Evolutionary conservation across 2,797 vertebrate species (phyloP).

Genomic region (Sebastes hubbsi): DNA sequence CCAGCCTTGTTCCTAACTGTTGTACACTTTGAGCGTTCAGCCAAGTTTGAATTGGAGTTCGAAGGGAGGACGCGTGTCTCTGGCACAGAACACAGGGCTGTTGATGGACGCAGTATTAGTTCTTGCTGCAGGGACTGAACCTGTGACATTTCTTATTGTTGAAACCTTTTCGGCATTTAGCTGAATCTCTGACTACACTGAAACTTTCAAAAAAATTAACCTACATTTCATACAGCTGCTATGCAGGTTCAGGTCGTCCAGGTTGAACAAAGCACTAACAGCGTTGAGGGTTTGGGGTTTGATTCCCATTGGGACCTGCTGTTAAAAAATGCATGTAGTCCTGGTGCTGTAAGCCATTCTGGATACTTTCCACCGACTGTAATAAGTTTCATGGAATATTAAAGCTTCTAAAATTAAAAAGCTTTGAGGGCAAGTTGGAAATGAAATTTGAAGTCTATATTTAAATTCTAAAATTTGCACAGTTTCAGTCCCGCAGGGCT

Average conservation of each 20-base stretch:
- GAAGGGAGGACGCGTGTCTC: too few relatives aligned
- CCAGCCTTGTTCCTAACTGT: too few relatives aligned
- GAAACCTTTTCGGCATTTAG: too few relatives aligned
- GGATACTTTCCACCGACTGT: not conserved
- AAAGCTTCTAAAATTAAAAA: conserved; percentile 22
- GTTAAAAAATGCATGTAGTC: not conserved
- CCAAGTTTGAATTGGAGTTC: too few relatives aligned
- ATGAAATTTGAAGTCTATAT: conserved; percentile 15
- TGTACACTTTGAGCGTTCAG: too few relatives aligned
- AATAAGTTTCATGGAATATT: not conserved
- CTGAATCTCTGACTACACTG: not conserved
- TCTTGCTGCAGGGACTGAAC: too few relatives aligned
- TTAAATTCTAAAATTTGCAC: not conserved
- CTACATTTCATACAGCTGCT: not conserved
- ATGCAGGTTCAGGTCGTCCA: not conserved
- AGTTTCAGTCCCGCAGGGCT: not conserved
- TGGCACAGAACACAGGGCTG: too few relatives aligned
- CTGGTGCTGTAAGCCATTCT: not conserved
- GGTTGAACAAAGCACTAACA: not conserved
- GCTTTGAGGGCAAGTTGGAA: conserved; percentile 8
- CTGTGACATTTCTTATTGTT: too few relatives aligned
- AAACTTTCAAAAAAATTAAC: not conserved
- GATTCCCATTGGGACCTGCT: not conserved
- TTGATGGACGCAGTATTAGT: too few relatives aligned
- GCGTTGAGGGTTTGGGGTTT: not conserved